Percentiles rank a stretch among this genome's conserved stretches.
Evolutionary conservation across 1,140 invertebrate genomes (phyloP).

Genomic region (Triops cancriformis): DNA sequence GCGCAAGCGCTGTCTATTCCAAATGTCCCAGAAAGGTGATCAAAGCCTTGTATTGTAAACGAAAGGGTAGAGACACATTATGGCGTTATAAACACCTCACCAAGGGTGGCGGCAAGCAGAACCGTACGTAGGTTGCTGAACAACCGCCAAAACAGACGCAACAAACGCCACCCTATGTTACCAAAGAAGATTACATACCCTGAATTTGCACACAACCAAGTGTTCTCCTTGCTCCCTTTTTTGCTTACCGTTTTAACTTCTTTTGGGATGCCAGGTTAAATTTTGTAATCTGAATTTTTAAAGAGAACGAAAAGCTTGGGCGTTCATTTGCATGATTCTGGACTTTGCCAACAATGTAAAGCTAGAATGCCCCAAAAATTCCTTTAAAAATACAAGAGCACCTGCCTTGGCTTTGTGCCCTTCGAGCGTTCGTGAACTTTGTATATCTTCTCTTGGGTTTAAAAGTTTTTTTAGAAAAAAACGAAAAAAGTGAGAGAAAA

Average conservation of each 20-base stretch:
- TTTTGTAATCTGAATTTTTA: neutral
- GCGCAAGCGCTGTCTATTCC: neutral
- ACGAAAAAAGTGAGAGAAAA: neutral
- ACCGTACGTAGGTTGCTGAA: neutral
- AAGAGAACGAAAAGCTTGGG: neutral
- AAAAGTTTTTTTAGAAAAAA: neutral
- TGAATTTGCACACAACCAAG: too few species aligned
- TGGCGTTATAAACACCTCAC: conserved; percentile 1
- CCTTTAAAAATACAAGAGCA: neutral
- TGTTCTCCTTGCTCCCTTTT: too few species aligned
- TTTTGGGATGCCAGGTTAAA: neutral
- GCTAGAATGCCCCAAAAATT: neutral
- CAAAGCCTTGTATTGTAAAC: neutral
- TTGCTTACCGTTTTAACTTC: neutral
- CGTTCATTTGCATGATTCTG: conserved; percentile 5
- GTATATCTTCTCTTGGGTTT: neutral
- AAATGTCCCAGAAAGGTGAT: neutral
- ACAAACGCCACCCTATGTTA: neutral
- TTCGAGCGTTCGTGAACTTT: neutral
- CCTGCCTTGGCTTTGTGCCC: neutral
- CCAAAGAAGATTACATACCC: too few species aligned
- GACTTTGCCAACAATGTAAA: neutral
- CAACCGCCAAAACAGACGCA: neutral
- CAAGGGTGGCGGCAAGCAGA: neutral
- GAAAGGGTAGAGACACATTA: neutral